Evolutionary conservation across 1,140 invertebrate species (phyloP).

Genomic region (Pectinophora gossypiella): DNA sequence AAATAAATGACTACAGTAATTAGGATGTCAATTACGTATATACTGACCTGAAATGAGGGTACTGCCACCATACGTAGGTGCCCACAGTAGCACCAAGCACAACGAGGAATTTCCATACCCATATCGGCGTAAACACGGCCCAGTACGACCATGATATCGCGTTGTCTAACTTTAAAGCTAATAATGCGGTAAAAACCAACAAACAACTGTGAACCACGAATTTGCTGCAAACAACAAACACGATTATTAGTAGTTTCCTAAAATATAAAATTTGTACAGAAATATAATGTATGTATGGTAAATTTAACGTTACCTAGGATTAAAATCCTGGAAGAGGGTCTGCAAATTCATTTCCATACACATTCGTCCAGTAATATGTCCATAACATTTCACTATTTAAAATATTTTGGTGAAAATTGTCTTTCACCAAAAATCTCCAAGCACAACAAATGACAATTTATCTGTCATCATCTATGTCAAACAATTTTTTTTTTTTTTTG

Average conservation of each 20-base stretch:
- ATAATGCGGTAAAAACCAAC: constrained; percentile 91
- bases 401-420: background rate
- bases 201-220: constrained; percentile 96
- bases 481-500: background rate
- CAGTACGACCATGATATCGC: constrained; percentile 94
- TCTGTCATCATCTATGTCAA: too few relatives aligned
- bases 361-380: constrained; percentile 35
- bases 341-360: constrained; percentile 88
- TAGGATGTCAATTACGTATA: background rate
- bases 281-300: constrained; percentile 9
- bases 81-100: constrained; percentile 92
- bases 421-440: constrained; percentile 1
- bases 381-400: constrained; percentile 34
- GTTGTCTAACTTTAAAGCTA: constrained; percentile 92
- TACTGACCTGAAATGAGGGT: constrained; percentile 91
- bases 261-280: constrained; percentile 6
- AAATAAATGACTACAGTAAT: too few relatives aligned
- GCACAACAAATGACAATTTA: background rate
- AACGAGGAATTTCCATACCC: constrained; percentile 97
- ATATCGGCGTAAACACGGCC: constrained; percentile 95
- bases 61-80: constrained; percentile 95
- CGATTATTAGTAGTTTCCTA: constrained; percentile 17
- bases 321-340: constrained; percentile 93
- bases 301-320: constrained; percentile 88
- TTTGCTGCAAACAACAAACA: constrained; percentile 83